Evolutionary conservation across 2,113 vertebrate species (phyloP).

Genomic region (Pteropus alecto): DNA sequence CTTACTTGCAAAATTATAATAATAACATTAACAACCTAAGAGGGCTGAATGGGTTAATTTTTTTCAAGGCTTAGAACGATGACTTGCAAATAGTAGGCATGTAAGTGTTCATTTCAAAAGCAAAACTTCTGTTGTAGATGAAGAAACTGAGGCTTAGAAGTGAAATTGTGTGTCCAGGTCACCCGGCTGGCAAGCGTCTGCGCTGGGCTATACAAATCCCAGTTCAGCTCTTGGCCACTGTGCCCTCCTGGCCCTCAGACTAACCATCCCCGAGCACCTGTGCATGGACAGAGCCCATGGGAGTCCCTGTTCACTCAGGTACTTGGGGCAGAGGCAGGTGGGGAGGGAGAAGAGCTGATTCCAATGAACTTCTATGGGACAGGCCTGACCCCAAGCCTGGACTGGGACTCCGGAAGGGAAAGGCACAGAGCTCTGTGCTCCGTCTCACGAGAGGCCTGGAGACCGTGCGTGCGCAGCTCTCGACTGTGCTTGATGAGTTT

Average conservation of each 20-base stretch:
- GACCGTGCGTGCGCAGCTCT: neutral
- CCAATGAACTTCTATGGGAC: neutral
- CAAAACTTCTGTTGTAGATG: neutral
- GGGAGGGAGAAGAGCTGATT: neutral
- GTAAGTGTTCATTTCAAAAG: neutral
- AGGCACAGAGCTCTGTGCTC: neutral
- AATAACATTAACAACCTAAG: neutral
- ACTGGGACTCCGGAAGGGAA: neutral
- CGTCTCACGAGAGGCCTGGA: neutral
- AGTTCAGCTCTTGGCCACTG: neutral
- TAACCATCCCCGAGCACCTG: too few species aligned
- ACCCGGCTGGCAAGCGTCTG: rapidly evolving
- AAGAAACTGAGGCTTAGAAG: neutral
- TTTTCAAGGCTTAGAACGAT: neutral
- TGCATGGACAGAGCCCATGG: neutral
- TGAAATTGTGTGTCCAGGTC: neutral
- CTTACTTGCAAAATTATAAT: neutral
- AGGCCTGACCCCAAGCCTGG: neutral
- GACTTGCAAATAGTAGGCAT: neutral
- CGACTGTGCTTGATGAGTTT: neutral
- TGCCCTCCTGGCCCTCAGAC: neutral
- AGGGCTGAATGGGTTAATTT: neutral
- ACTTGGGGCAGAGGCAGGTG: too few species aligned
- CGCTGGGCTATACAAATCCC: neutral
- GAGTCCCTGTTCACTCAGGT: neutral